Conservation (phyloP, 2,888 invertebrate genomes). For the Andrena bucephala region DNA sequence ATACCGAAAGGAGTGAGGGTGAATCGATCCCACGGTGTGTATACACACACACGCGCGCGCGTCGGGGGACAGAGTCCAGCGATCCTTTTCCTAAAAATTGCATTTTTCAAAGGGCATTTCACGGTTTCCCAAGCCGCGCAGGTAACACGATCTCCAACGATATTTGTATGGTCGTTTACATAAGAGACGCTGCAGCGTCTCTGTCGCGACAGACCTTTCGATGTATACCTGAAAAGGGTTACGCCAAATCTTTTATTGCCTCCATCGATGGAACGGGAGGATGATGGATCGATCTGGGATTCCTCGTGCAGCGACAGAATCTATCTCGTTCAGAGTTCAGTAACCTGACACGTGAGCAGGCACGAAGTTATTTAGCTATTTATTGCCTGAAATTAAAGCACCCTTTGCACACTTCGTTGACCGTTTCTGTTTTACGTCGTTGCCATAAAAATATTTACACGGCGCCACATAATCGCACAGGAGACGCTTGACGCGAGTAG, state of each 20-base stretch:
- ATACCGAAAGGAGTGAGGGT: slow-evolving; percentile 67
- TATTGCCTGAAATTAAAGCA: too few species aligned
- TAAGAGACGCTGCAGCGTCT: slow-evolving; percentile 72
- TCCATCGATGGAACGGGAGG: not conserved
- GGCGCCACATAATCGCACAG: too few species aligned
- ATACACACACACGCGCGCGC: slow-evolving; percentile 38
- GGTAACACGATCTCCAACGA: slow-evolving; percentile 70
- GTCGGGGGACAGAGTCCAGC: slow-evolving; percentile 54
- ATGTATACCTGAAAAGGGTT: slow-evolving; percentile 73
- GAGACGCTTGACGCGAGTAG: too few species aligned
- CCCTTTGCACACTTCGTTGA: too few species aligned
- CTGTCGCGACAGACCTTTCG: slow-evolving; percentile 43
- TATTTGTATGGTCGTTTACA: slow-evolving; percentile 80
- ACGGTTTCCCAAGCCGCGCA: slow-evolving; percentile 69
- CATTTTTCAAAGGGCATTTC: slow-evolving; percentile 65
- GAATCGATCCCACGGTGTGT: slow-evolving; percentile 74
- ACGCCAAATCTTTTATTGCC: slow-evolving; percentile 58
- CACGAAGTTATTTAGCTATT: too few species aligned
- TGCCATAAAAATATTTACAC: too few species aligned
- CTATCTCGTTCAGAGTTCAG: slow-evolving; percentile 12
- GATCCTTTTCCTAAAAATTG: slow-evolving; percentile 71
- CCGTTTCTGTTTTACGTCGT: too few species aligned
- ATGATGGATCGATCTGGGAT: slow-evolving; percentile 51
- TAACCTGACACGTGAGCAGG: too few species aligned
- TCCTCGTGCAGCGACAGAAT: slow-evolving; percentile 9